Percentiles rank a stretch among this genome's conserved stretches.
phyloP scores from a whole-genome alignment of 2,113 vertebrate species.

The Phalacrocorax brasilianus region DNA sequence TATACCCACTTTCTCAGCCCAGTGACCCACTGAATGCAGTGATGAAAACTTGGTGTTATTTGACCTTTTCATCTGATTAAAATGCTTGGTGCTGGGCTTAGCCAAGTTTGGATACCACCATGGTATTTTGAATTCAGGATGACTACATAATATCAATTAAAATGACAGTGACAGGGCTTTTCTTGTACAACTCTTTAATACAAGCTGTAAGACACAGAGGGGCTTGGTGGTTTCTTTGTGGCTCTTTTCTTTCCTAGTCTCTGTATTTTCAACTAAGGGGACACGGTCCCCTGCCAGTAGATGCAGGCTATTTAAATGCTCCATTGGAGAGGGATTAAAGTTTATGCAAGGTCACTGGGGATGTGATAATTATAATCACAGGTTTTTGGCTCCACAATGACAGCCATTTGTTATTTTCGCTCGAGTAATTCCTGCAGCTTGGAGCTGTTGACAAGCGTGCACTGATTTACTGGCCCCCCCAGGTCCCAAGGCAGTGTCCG shows the following conservation, averaged over 20 bases:
- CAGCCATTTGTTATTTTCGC: conserved; percentile 99
- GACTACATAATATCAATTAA: conserved; percentile 57
- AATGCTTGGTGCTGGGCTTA: conserved; percentile 8
- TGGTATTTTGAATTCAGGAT: conserved; percentile 25
- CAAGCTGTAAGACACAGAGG: conserved; percentile 50
- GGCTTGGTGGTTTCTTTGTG: conserved; percentile 71
- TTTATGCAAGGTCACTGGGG: conserved; percentile 99
- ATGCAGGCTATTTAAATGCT: conserved; percentile 99
- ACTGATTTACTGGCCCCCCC: conserved; percentile 87
- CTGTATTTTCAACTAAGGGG: conserved; percentile 66
- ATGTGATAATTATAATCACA: conserved; percentile 99
- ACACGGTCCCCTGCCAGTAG: conserved; percentile 76
- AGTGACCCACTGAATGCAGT: conserved; percentile 10
- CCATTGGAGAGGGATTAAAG: conserved; percentile 99
- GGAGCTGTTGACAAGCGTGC: conserved; percentile 93
- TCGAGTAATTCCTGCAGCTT: conserved; percentile 89
- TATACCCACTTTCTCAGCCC: conserved; percentile 8
- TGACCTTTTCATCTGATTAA: conserved; percentile 55
- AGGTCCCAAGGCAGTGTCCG: conserved; percentile 72
- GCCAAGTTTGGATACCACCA: background rate
- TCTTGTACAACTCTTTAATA: conserved; percentile 49
- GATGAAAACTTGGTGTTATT: conserved; percentile 9
- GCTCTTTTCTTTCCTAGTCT: conserved; percentile 62
- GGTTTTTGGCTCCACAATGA: conserved; percentile 99
- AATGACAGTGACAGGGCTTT: conserved; percentile 53